A percentile compares a stretch with the other conserved stretches of the same genome.
These are phyloP conservation scores for Eupeodes latifasciatus DNA, from an alignment of 2,888 invertebrate genomes.

Conservation along the genomic window DNA sequence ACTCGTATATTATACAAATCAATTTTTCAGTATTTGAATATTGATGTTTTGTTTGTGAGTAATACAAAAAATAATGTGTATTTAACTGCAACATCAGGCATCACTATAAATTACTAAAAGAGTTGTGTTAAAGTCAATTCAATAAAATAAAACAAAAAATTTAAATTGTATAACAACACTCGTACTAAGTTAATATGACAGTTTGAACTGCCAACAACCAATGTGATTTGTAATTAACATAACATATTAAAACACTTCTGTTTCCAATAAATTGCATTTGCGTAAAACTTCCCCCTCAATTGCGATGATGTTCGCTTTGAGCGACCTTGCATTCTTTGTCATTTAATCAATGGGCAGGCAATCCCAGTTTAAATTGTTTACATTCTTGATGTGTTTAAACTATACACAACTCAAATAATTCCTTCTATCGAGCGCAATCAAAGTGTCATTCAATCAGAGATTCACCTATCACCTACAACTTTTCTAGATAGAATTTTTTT, in stretches of 20 bases:
- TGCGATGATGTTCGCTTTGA: background rate
- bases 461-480: conserved; percentile 46
- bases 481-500: conserved; percentile 19
- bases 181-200: conserved; percentile 35
- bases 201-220: conserved; percentile 51
- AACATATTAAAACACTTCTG: conserved; percentile 40
- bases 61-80: background rate
- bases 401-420: conserved; percentile 29
- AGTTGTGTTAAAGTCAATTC: conserved; percentile 19
- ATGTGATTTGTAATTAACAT: conserved; percentile 52
- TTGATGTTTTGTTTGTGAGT: background rate
- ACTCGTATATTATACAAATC: background rate
- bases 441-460: conserved; percentile 70
- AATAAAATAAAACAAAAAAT: conserved; percentile 8
- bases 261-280: conserved; percentile 61
- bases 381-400: conserved; percentile 66
- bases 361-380: conserved; percentile 72
- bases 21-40: background rate
- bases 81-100: background rate
- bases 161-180: conserved; percentile 18
- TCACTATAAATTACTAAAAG: background rate
- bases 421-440: conserved; percentile 34
- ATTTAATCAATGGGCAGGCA: conserved; percentile 62
- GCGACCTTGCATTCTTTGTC: conserved; percentile 67
- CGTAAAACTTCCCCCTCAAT: conserved; percentile 26